Percentiles rank a stretch among this genome's conserved stretches.
Evolutionary conservation across 2,888 invertebrate genomes (phyloP).

Genomic region (Sarcophaga carnaria): DNA sequence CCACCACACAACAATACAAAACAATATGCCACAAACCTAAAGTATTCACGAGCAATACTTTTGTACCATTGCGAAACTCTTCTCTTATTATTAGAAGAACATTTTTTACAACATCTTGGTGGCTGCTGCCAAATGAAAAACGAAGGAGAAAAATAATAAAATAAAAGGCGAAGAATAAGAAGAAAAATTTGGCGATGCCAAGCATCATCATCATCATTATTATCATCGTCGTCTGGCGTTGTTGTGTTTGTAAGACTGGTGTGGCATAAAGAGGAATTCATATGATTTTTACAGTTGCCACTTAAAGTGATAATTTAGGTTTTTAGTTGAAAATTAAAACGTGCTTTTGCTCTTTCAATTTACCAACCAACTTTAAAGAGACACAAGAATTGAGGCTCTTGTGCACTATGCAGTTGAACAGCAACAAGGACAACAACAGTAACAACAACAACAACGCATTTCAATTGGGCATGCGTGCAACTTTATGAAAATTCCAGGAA

Average conservation of each 20-base stretch:
- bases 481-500: slow-evolving; percentile 64
- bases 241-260: slow-evolving; percentile 34
- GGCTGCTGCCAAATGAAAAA: slow-evolving; percentile 40
- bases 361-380: slow-evolving; percentile 8
- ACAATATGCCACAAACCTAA: slow-evolving; percentile 27
- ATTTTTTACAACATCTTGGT: slow-evolving; percentile 34
- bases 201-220: slow-evolving; percentile 9
- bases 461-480: slow-evolving; percentile 63
- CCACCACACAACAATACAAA: slow-evolving; percentile 13
- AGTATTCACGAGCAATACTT: slow-evolving; percentile 1
- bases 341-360: slow-evolving; percentile 57
- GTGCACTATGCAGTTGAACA: not conserved
- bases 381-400: not conserved
- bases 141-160: slow-evolving; percentile 8
- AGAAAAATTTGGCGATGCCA: slow-evolving; percentile 47
- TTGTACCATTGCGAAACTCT: slow-evolving; percentile 7
- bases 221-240: not conserved
- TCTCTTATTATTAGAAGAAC: slow-evolving; percentile 30
- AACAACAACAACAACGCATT: not conserved
- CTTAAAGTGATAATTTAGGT: slow-evolving; percentile 70
- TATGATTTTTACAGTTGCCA: slow-evolving; percentile 68
- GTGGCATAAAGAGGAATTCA: slow-evolving; percentile 58
- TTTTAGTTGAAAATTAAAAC: slow-evolving; percentile 67
- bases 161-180: not conserved
- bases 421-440: not conserved